Evolutionary conservation across 2,888 invertebrate genomes (phyloP), one percentile per base, ranked within the genome.

Genomic region (Diplolepis rosae): DNA sequence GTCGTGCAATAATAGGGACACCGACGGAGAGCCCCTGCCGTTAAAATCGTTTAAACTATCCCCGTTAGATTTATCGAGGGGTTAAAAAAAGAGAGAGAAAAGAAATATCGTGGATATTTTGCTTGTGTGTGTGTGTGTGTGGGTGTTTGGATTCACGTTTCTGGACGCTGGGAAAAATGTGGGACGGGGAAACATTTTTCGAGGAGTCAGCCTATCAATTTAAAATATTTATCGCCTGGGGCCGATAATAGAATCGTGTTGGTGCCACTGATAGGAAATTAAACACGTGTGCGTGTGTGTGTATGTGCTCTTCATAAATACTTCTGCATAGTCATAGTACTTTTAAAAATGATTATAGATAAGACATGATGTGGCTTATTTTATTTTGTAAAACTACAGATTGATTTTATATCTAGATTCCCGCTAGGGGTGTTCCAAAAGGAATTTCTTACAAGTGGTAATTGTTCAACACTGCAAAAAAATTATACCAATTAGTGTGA

Each of bases 211-310:
- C 69, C 75, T 75, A 78, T 81, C 84, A 86, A 86, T 88, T 86
- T 86, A 88, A 84, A 87, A 87, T 88, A 88, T 88, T 87, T 88
- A 88, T 88, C 84, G 84, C 82, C 80, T 76, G 69, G 79, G 82
- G 80, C 80, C 83, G 86, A 87, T 87, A 88, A 87, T 86, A 83
- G 86, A 87, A 85, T 87, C 87, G 85, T 30, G 15, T 3, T 45
- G 9, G 9, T 45, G 18, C 18, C 45, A 18, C 45, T 18, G 18
- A 9, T 9, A 45, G 18, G 9, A 15, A 45, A 45, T 45, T 45
- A 45, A 1, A 45, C 45, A 45, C 15, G 0, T 18, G 45, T n/a
- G n/a, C 15, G 39, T n/a, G 4, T 4, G 0, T 45, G 45, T 45
- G 9, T 18, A 18, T 18, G 45, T 11, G 6, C 4, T 6, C 32